Percentiles rank a stretch among this genome's conserved stretches.
These are phyloP conservation scores for Lasiurus borealis DNA, from an alignment of 2,113 vertebrate genomes.

Conservation along the genomic window DNA sequence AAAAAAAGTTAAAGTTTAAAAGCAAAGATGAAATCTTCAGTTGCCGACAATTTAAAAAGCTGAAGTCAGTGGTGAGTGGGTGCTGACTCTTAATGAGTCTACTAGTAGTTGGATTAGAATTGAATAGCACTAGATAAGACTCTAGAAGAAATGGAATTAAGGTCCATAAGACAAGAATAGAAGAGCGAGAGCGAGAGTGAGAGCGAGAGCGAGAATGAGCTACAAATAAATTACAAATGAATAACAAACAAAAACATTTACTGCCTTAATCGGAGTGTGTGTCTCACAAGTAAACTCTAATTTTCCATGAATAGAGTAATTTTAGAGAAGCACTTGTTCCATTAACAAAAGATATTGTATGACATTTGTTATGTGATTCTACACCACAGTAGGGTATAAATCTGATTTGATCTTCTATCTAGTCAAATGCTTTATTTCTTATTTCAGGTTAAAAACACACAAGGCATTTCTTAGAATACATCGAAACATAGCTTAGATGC, in stretches of 20 bases:
- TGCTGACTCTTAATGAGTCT: neutral
- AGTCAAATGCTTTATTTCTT: slow-evolving; percentile 43
- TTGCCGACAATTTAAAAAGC: neutral
- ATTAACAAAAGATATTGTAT: neutral
- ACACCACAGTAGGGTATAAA: neutral
- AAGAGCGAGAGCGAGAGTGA: rapidly evolving
- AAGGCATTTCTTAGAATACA: neutral
- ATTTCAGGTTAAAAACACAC: slow-evolving; percentile 45
- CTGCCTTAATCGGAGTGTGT: neutral
- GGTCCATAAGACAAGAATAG: neutral
- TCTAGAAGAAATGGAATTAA: neutral
- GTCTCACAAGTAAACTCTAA: neutral
- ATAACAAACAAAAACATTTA: neutral
- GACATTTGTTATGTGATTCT: neutral
- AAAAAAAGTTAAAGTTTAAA: neutral
- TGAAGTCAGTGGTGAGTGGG: neutral
- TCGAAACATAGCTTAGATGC: neutral
- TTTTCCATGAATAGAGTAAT: neutral
- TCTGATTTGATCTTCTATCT: neutral
- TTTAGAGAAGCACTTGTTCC: slow-evolving; percentile 10
- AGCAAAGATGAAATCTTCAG: slow-evolving; percentile 16
- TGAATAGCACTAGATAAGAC: neutral
- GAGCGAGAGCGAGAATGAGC: neutral
- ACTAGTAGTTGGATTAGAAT: neutral
- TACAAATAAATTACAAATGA: neutral